Evolutionary conservation across 2,888 invertebrate species (phyloP).

Genomic region (Netelia inedita): DNA sequence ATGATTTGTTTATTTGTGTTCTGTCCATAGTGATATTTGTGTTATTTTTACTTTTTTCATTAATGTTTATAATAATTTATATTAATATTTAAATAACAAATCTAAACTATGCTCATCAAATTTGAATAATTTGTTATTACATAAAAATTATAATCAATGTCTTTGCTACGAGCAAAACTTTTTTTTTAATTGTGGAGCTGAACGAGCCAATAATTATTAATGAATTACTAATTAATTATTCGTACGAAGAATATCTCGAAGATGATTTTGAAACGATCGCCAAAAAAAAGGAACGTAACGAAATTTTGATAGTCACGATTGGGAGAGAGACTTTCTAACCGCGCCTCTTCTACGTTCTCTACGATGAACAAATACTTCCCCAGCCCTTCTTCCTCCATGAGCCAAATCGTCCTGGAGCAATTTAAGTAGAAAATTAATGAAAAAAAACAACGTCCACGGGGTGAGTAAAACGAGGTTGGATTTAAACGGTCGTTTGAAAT

Average conservation of each 20-base stretch:
- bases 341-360: conserved; percentile 14
- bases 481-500: conserved; percentile 23
- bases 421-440: neutral
- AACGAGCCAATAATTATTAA: too few species aligned
- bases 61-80: too few species aligned
- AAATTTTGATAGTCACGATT: neutral
- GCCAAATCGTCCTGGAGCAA: neutral
- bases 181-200: too few species aligned
- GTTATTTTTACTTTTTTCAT: too few species aligned
- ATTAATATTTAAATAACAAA: too few species aligned
- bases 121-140: too few species aligned
- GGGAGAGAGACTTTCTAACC: conserved; percentile 34
- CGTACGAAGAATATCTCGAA: neutral
- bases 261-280: conserved; percentile 13
- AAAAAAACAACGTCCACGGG: neutral
- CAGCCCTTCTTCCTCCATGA: neutral
- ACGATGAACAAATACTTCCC: neutral
- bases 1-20: too few species aligned
- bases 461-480: neutral
- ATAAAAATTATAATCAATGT: too few species aligned
- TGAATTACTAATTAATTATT: neutral
- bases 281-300: neutral
- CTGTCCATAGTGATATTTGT: too few species aligned
- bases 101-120: too few species aligned
- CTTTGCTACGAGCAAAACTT: too few species aligned